Evolutionary conservation across 2,888 invertebrate species (phyloP), one percentile per base, ranked within the genome.

Genomic region (Rhodophaea formosa): DNA sequence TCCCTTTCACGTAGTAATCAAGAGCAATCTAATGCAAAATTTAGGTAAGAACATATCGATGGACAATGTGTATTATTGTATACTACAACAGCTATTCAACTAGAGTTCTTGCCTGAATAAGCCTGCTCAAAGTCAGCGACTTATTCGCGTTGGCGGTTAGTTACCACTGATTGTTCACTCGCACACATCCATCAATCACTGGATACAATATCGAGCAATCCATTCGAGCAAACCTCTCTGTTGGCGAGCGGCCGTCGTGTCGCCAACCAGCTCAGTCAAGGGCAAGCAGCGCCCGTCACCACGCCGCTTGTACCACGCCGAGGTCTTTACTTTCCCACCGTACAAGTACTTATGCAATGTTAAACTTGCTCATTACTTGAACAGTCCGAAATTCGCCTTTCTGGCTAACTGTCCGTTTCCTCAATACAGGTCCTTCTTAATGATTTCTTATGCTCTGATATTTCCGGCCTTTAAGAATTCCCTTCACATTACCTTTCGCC

Each of bases 241-340:
- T 56, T 39, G 55, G 57, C 53, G 42, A 55, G 15, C 57, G 53
- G 43, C 60, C 63, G 68, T 71, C 62, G 60, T 57, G 68, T 66
- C 68, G 71, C 66, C 69, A 82, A 82, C 80, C 77, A 71, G 82
- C 82, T 82, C 77, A 78, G 85, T 86, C 88, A 88, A 88, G 88
- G 89, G 85, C 87, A 49, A 49, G 49, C 49, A 82, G 76, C 72
- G 70, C 83, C 88, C 77, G 86, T 85, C 84, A 77, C 87, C 79
- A 76, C 67, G 58, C 58, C 63, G 68, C 59, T 68, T 71, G 66
- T 74, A 69, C 65, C 66, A 58, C 67, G 58, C 64, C 85, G 84
- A 88, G 88, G 87, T 75, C 88, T 85, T 85, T 83, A 82, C 88
- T 88, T 88, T 87, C 87, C 79, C 80, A 77, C 73, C 74, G 67